These are phyloP conservation scores for Xestia sexstrigata DNA, from an alignment of 2,888 invertebrate species.

Conservation along the genomic window DNA sequence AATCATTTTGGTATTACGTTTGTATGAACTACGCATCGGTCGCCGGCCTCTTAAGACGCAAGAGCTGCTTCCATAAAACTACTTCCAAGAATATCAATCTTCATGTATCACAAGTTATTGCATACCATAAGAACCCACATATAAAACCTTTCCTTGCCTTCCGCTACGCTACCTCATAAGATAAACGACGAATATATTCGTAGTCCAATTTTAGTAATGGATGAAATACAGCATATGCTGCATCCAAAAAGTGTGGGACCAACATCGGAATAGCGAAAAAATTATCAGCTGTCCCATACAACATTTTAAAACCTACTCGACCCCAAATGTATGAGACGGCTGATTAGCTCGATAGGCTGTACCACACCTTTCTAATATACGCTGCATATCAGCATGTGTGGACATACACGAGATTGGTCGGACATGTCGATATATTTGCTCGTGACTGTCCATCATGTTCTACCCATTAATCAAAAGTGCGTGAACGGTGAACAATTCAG, in stretches of 20 bases:
- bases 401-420: background rate
- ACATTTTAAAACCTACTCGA: background rate
- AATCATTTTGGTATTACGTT: no score
- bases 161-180: no score
- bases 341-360: background rate
- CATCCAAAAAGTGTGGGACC: background rate
- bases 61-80: no score
- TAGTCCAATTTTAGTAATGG: background rate
- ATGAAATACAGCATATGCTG: background rate
- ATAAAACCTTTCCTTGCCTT: background rate
- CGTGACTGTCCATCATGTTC: slow-evolving; percentile 10
- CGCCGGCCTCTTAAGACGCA: background rate
- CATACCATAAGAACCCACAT: background rate
- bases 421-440: background rate
- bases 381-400: background rate
- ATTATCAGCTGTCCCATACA: background rate
- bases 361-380: background rate
- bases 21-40: no score
- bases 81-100: background rate
- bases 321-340: no score
- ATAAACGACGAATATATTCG: background rate
- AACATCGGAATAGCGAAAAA: background rate
- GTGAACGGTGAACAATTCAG: slow-evolving; percentile 15
- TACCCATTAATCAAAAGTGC: slow-evolving; percentile 48
- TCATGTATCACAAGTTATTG: background rate